These are phyloP conservation scores for Andricus curvator DNA, from an alignment of 2,888 invertebrate species.

Conservation along the genomic window DNA sequence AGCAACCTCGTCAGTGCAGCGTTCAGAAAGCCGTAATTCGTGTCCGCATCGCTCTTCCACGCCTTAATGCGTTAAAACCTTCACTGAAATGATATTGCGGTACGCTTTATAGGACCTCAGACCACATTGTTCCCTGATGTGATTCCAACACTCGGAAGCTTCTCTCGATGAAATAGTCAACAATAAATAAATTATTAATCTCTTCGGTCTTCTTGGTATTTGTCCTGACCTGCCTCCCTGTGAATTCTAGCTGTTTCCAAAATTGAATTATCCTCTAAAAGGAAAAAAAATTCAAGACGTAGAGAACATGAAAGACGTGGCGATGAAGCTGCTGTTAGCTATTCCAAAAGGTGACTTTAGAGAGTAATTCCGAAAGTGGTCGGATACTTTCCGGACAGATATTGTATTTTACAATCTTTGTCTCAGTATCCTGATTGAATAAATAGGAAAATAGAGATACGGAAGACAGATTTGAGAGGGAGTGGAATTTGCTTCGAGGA, in stretches of 20 bases:
- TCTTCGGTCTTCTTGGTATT: too few relatives aligned
- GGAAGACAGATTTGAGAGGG: not conserved
- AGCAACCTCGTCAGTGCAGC: constrained; percentile 55
- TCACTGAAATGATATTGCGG: constrained; percentile 53
- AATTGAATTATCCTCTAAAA: too few relatives aligned
- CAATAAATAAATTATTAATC: not conserved
- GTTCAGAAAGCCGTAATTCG: constrained; percentile 40
- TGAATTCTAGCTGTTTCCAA: too few relatives aligned
- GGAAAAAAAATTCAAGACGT: too few relatives aligned
- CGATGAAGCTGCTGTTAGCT: too few relatives aligned
- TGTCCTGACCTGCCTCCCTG: too few relatives aligned
- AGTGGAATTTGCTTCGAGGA: constrained; percentile 19
- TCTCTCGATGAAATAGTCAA: constrained; percentile 1
- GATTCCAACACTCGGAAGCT: not conserved
- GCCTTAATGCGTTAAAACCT: constrained; percentile 53
- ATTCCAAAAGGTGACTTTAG: too few relatives aligned
- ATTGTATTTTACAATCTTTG: too few relatives aligned
- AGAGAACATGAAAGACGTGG: too few relatives aligned
- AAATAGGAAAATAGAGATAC: not conserved
- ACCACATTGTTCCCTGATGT: constrained; percentile 26
- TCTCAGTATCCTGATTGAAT: not conserved
- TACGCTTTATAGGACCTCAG: constrained; percentile 42
- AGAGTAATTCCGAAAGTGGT: too few relatives aligned
- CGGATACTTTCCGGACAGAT: too few relatives aligned
- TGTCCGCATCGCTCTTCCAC: constrained; percentile 50